phyloP scores from a whole-genome alignment of 2,888 invertebrate species.

The Amiota mariae region DNA sequence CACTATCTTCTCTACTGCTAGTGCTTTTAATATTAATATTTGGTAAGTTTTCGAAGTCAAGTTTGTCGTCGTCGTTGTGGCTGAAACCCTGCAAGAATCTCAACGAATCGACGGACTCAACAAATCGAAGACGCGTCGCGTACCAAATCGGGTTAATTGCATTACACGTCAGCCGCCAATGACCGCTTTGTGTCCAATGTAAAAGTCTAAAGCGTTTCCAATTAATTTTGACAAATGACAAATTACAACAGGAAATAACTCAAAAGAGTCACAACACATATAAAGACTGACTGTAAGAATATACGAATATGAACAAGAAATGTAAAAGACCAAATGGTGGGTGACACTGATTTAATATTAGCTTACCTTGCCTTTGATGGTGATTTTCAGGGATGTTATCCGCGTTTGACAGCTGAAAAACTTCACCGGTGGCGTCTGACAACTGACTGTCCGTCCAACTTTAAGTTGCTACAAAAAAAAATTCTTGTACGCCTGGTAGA shows the following conservation, averaged over 20 bases:
- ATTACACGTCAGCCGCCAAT: neutral
- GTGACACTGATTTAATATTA: neutral
- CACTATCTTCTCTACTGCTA: neutral
- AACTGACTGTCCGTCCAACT: no score
- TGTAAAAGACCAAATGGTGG: neutral
- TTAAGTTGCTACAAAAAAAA: no score
- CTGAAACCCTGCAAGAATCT: constrained; percentile 11
- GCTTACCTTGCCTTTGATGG: constrained; percentile 3
- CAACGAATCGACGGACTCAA: constrained; percentile 26
- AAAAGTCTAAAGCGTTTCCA: neutral
- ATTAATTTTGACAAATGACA: constrained; percentile 2
- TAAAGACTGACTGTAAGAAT: neutral
- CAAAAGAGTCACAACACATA: neutral
- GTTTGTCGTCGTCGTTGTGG: neutral
- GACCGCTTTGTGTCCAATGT: neutral
- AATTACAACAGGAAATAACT: neutral
- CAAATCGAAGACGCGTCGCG: neutral
- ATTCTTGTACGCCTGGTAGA: no score
- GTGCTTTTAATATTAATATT: neutral
- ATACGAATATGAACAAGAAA: neutral
- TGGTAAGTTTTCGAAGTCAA: neutral
- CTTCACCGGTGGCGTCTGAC: no score
- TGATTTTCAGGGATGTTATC: neutral
- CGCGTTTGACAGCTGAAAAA: no score
- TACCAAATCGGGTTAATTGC: constrained; percentile 16